Evolutionary conservation across 1,140 invertebrate genomes (phyloP).

Genomic region (Microplitis demolitor): DNA sequence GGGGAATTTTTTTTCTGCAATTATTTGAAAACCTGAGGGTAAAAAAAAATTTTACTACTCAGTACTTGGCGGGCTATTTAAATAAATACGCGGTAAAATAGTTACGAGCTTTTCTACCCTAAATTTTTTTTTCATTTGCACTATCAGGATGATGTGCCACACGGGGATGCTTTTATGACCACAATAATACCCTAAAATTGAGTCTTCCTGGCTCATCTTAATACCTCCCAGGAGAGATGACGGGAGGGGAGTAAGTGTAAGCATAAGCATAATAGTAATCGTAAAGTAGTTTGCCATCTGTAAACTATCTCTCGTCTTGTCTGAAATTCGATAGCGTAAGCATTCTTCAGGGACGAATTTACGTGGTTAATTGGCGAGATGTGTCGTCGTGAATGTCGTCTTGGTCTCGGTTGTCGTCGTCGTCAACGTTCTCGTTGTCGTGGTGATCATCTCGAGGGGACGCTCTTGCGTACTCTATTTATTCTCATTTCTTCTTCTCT

Average conservation of each 20-base stretch:
- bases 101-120: not conserved
- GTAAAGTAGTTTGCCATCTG: not conserved
- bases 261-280: not conserved
- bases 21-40: too few relatives aligned
- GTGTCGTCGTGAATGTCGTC: not conserved
- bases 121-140: not conserved
- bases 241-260: too few relatives aligned
- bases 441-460: not conserved
- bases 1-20: too few relatives aligned
- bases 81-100: not conserved
- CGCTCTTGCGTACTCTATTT: not conserved
- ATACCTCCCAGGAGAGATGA: too few relatives aligned
- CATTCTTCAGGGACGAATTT: slow-evolving; percentile 9
- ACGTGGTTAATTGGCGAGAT: slow-evolving; percentile 6
- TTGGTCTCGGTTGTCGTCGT: too few relatives aligned
- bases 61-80: too few relatives aligned
- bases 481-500: slow-evolving; percentile 13
- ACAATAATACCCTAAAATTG: not conserved
- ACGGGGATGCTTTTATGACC: not conserved
- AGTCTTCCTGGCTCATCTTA: not conserved
- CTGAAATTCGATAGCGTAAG: slow-evolving; percentile 3
- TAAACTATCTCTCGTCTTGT: not conserved
- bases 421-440: too few relatives aligned
- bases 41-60: too few relatives aligned
- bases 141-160: not conserved